Percentiles rank a stretch among this genome's conserved stretches.
Evolutionary conservation across 2,113 vertebrate genomes (phyloP).

Genomic region (Solea solea): DNA sequence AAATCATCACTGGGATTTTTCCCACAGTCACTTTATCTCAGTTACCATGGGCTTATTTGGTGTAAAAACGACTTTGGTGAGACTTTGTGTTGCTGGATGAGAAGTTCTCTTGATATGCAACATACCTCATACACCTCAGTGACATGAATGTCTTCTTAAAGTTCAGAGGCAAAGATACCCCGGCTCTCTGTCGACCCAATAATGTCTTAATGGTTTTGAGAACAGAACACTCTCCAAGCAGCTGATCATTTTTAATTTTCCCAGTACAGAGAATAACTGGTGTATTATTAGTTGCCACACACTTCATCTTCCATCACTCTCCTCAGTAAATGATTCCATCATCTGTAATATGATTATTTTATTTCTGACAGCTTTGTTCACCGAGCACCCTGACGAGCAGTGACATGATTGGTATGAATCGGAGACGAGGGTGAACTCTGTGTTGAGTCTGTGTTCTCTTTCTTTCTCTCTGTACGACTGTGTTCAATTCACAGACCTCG

Average conservation of each 20-base stretch:
- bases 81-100: too few species aligned
- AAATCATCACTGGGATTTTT: too few species aligned
- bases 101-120: too few species aligned
- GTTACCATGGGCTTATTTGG: too few species aligned
- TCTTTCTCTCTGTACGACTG: not conserved
- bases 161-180: too few species aligned
- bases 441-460: slow-evolving; percentile 4
- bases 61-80: too few species aligned
- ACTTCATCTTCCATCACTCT: slow-evolving; percentile 42
- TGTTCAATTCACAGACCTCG: slow-evolving; percentile 12
- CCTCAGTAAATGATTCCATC: slow-evolving; percentile 63
- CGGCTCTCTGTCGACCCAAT: too few species aligned
- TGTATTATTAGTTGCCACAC: slow-evolving; percentile 45
- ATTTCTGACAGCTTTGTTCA: slow-evolving; percentile 67
- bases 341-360: slow-evolving; percentile 63
- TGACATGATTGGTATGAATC: slow-evolving; percentile 66
- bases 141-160: too few species aligned
- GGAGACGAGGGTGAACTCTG: slow-evolving; percentile 29
- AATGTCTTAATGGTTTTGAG: too few species aligned
- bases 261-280: slow-evolving; percentile 21
- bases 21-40: too few species aligned
- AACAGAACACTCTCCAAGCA: too few species aligned
- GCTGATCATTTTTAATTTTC: slow-evolving; percentile 6
- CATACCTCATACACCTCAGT: too few species aligned
- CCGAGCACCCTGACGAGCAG: slow-evolving; percentile 61